phyloP scores from a whole-genome alignment of 1,140 invertebrate species.

The Manduca sexta region DNA sequence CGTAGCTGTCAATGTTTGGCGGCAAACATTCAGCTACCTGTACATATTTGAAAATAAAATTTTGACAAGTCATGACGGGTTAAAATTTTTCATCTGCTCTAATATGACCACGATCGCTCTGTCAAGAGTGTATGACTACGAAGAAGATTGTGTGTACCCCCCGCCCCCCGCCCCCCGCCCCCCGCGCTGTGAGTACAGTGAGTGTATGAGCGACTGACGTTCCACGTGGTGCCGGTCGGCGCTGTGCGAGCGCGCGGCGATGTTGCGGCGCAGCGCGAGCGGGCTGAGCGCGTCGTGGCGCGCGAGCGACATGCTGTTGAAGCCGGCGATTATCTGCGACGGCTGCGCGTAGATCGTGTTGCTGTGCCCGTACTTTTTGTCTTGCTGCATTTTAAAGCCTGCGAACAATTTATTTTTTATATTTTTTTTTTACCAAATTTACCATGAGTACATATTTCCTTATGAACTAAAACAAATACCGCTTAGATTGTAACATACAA shows the following conservation, averaged over 20 bases:
- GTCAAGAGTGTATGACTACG: too few species aligned
- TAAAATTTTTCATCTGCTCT: too few species aligned
- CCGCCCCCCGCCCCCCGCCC: not conserved
- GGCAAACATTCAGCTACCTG: too few species aligned
- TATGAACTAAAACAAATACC: too few species aligned
- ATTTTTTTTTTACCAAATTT: too few species aligned
- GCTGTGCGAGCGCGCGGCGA: conserved; percentile 71
- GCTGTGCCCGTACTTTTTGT: conserved; percentile 37
- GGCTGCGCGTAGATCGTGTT: conserved; percentile 73
- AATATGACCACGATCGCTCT: too few species aligned
- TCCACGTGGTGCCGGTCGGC: conserved; percentile 70
- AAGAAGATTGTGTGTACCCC: not conserved
- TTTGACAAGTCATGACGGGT: too few species aligned
- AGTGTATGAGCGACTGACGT: conserved; percentile 45
- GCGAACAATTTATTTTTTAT: not conserved
- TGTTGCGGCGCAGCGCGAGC: conserved; percentile 52
- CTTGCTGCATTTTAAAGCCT: conserved; percentile 52
- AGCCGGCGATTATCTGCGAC: conserved; percentile 63
- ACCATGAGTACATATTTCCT: too few species aligned
- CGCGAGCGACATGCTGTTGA: conserved; percentile 36
- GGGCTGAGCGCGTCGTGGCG: conserved; percentile 54
- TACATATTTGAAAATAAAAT: too few species aligned
- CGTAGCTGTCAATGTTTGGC: too few species aligned
- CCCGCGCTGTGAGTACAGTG: too few species aligned
- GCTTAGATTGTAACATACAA: too few species aligned